Percentiles rank a stretch among this genome's conserved stretches.
phyloP scores from a whole-genome alignment of 1,140 invertebrate species.

The Scaptomyza montana region DNA sequence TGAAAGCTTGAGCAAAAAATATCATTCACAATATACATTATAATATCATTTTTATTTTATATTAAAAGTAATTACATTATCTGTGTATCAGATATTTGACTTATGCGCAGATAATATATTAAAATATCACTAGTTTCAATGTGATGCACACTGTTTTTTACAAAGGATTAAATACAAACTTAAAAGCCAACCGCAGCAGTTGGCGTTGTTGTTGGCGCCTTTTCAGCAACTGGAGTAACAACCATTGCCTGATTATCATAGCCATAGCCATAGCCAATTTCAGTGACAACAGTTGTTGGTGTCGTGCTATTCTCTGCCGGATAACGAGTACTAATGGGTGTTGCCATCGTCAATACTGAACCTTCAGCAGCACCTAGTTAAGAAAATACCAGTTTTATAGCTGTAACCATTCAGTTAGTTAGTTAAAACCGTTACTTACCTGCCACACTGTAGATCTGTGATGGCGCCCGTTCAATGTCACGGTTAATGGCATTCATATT shows the following conservation, averaged over 20 bases:
- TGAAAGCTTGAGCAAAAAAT: too few relatives aligned
- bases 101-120: constrained; percentile 1
- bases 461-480: constrained; percentile 75
- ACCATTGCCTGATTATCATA: constrained; percentile 81
- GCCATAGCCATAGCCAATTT: constrained; percentile 62
- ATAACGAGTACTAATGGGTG: constrained; percentile 78
- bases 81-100: constrained; percentile 18
- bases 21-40: too few relatives aligned
- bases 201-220: constrained; percentile 29
- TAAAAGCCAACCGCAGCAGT: constrained; percentile 42
- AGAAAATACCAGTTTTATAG: constrained; percentile 10
- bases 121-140: constrained; percentile 73
- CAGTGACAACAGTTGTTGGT: constrained; percentile 67
- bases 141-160: constrained; percentile 65
- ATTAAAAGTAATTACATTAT: constrained; percentile 13
- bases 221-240: constrained; percentile 75
- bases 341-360: constrained; percentile 75
- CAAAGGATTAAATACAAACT: not conserved
- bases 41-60: too few relatives aligned
- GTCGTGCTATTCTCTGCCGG: constrained; percentile 81
- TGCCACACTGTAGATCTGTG: constrained; percentile 76
- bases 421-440: constrained; percentile 60
- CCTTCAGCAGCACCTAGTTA: constrained; percentile 70
- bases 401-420: constrained; percentile 4
- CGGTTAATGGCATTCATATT: constrained; percentile 76